Base-by-base conservation (phyloP, 2,113 vertebrate species). In the Sclerurus mexicanus region DNA sequence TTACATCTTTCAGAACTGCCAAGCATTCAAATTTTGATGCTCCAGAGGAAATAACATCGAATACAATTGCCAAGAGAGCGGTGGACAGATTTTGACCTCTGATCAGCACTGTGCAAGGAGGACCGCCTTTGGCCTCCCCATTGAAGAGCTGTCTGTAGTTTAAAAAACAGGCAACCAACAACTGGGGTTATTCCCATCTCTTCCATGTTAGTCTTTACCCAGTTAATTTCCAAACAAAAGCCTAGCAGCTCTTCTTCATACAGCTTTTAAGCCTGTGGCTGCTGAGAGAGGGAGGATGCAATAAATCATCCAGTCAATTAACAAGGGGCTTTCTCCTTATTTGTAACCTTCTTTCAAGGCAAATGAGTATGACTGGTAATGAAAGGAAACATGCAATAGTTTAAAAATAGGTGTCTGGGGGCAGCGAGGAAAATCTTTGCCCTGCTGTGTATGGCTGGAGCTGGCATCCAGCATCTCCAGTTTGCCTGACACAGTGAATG, bases 61-160 rank as follows among this genome's bases (percentile, higher is more conserved):
- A 27, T 11, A 16, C 0, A 0, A 0, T 14, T 14, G 42, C 37
- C 0, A 0, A 25, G 46, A 79, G 55, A 56, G 14, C 12, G 24
- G 23, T 4, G 18, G 31, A 3, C 30, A 56, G 33, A 37, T 85
- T 91, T 66, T 2, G 1, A 35, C 3, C n/a, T 44, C 31, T 47
- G 20, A 55, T 8, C 4, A 4, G 42, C 30, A 25, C 9, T 24
- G 8, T 66, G 40, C 40, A 66, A 40, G 44, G 14, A 44, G 12
- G 13, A 16, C 6, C 14, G 37, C 46, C 30, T 37, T 74, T 76
- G 25, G 35, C 9, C 14, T 35, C 15, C 35, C 22, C 15, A 22
- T 20, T 18, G 5, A 85, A 79, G 30, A 47, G 13, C 33, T 78
- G 20, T 33, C 23, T 33, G 0, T 25, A 56, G 37, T 13, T 21